A percentile compares a stretch with the other conserved stretches of the same genome.
phyloP scores from a whole-genome alignment of 2,888 invertebrate species.

The Digitonthophagus gazella region DNA sequence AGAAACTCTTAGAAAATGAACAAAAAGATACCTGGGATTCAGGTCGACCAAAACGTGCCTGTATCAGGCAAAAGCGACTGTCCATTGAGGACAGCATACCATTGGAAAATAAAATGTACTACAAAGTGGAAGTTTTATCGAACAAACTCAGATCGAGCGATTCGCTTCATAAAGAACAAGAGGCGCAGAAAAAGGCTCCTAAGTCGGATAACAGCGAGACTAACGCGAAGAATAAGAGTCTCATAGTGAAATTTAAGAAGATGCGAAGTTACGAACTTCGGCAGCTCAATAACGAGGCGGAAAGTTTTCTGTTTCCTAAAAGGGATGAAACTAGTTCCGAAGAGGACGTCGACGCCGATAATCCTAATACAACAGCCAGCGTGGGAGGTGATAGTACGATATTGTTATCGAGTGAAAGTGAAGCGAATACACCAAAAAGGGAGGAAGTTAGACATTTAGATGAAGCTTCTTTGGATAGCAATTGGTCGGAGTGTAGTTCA shows the following conservation, averaged over 20 bases:
- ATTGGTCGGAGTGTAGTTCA: slow-evolving; percentile 38
- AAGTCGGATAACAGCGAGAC: slow-evolving; percentile 32
- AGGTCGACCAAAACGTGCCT: slow-evolving; percentile 46
- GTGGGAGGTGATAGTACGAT: slow-evolving; percentile 33
- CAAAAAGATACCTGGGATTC: slow-evolving; percentile 45
- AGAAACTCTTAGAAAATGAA: slow-evolving; percentile 27
- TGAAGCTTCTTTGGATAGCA: slow-evolving; percentile 40
- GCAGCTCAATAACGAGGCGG: slow-evolving; percentile 79
- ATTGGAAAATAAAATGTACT: slow-evolving; percentile 59
- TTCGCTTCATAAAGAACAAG: slow-evolving; percentile 27
- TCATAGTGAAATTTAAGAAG: slow-evolving; percentile 74
- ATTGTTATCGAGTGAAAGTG: slow-evolving; percentile 34
- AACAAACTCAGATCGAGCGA: slow-evolving; percentile 63
- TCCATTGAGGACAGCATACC: slow-evolving; percentile 57
- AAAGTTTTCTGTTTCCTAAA: slow-evolving; percentile 82
- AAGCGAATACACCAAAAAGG: slow-evolving; percentile 24
- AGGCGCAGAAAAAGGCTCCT: slow-evolving; percentile 30
- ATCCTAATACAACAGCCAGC: slow-evolving; percentile 47
- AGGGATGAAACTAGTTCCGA: slow-evolving; percentile 60
- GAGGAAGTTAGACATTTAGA: slow-evolving; percentile 26
- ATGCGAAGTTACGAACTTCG: slow-evolving; percentile 72
- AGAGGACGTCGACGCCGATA: slow-evolving; percentile 56
- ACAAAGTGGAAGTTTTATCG: slow-evolving; percentile 70
- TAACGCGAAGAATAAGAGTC: slow-evolving; percentile 39
- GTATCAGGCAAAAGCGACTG: slow-evolving; percentile 40